Conservation (phyloP, 2,113 vertebrate species). For the Physeter macrocephalus region DNA sequence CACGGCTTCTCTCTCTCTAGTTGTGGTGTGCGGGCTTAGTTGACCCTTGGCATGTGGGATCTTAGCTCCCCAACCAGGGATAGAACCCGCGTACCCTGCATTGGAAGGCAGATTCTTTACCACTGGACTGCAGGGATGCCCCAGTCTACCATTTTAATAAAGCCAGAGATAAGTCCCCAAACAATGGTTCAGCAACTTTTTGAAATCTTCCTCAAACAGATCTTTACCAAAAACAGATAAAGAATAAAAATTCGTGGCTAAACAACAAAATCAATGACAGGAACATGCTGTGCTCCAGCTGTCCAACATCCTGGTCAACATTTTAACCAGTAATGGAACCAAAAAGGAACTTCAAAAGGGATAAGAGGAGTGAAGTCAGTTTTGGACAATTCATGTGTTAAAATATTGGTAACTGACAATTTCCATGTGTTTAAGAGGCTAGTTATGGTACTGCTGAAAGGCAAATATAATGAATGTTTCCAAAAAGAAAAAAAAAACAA, state of each 20-base stretch:
- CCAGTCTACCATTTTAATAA: background rate
- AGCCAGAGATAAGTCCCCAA: background rate
- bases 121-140: too few species aligned
- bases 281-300: background rate
- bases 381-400: background rate
- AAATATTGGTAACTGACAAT: background rate
- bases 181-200: background rate
- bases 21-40: too few species aligned
- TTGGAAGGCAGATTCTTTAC: too few species aligned
- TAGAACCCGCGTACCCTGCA: rapidly evolving
- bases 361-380: background rate
- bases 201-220: background rate
- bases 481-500: background rate
- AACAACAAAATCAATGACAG: background rate
- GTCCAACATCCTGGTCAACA: background rate
- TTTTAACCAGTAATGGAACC: background rate
- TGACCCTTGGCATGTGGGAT: too few species aligned
- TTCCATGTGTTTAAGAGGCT: background rate
- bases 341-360: background rate
- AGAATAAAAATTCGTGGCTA: background rate
- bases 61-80: too few species aligned
- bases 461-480: background rate
- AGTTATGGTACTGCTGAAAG: background rate
- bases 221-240: background rate
- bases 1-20: rapidly evolving